Evolutionary conservation across 2,113 vertebrate species (phyloP).

Genomic region (Climacteris rufus): DNA sequence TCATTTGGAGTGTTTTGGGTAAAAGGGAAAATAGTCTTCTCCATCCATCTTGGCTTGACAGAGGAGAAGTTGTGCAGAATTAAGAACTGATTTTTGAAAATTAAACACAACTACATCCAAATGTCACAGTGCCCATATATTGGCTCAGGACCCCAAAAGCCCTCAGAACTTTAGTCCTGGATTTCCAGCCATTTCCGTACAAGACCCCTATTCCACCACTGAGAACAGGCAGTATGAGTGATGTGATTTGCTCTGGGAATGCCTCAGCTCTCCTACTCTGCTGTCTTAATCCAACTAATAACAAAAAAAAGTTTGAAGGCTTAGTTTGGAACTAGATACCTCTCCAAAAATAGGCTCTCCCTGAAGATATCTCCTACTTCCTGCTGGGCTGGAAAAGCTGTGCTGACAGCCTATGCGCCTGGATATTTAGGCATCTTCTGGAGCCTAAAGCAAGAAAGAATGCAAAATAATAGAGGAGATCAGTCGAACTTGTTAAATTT

Average conservation of each 20-base stretch:
- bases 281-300: neutral
- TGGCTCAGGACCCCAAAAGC: neutral
- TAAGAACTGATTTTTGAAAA: neutral
- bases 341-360: conserved; percentile 56
- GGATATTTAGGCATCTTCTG: conserved; percentile 31
- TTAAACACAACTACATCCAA: neutral
- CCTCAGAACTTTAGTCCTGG: neutral
- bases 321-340: conserved; percentile 26
- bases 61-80: neutral
- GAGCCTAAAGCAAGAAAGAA: conserved; percentile 23
- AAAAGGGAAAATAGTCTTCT: neutral
- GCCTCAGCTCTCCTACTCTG: neutral
- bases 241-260: conserved; percentile 27
- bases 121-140: neutral
- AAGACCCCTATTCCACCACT: neutral
- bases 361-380: conserved; percentile 49
- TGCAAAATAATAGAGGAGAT: conserved; percentile 44
- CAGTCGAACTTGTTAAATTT: neutral
- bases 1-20: neutral
- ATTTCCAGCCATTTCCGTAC: neutral
- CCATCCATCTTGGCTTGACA: neutral
- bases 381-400: conserved; percentile 48
- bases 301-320: conserved; percentile 29
- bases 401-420: neutral
- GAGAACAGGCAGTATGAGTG: neutral